A percentile compares a stretch with the other conserved stretches of the same genome.
Conservation (phyloP, 2,113 vertebrate genomes). For the Chloroceryle aenea region DNA sequence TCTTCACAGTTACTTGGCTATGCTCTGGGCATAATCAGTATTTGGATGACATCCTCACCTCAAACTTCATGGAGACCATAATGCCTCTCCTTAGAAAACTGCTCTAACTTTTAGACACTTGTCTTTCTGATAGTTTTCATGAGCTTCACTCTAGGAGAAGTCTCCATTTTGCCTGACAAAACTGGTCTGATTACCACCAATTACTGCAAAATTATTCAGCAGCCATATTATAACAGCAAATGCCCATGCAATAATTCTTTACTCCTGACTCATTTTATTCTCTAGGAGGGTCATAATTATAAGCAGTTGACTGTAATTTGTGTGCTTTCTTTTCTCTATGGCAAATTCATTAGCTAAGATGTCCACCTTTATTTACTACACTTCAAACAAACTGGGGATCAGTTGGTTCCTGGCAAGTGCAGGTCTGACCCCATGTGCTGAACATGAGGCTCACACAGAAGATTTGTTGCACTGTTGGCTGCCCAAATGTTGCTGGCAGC, state of each 20-base stretch:
- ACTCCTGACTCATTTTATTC: neutral
- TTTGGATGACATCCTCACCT: neutral
- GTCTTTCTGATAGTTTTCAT: neutral
- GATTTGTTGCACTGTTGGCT: neutral
- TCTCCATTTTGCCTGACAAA: neutral
- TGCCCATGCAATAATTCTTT: neutral
- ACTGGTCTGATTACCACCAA: neutral
- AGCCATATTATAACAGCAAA: neutral
- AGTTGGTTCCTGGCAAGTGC: neutral
- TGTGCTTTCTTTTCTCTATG: constrained; percentile 25
- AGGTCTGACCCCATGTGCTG: neutral
- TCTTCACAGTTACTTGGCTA: neutral
- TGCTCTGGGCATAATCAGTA: neutral
- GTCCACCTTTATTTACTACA: neutral
- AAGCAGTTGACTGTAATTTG: neutral
- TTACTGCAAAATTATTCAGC: neutral
- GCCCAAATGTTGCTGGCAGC: neutral
- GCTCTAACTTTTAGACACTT: neutral
- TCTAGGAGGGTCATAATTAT: neutral
- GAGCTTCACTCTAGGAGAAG: neutral
- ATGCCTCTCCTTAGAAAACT: neutral
- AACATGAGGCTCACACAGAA: neutral
- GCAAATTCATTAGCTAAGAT: constrained; percentile 1
- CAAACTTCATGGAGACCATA: neutral
- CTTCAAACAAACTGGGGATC: neutral